Evolutionary conservation across 2,888 invertebrate genomes (phyloP), one percentile per base, ranked within the genome.

Genomic region (Lingula anatina): DNA sequence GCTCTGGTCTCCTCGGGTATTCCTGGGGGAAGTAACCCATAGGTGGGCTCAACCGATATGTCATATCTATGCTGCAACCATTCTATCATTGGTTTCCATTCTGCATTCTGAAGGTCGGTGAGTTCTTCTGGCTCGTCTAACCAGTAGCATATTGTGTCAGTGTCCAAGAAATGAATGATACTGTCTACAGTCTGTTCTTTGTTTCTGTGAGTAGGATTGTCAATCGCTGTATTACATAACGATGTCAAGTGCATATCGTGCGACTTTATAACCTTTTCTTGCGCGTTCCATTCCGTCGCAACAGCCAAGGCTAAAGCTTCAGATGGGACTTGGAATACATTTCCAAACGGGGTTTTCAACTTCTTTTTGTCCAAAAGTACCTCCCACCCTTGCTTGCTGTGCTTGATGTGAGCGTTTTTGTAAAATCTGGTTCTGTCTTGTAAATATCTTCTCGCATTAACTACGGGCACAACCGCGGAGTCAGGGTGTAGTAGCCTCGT

Each of bases 241-340:
- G 90, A 86, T 12, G 91, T 95, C 86, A 96, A 78, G 78, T 95
- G 93, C 95, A 96, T 96, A 36, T 83, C 82, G 43, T 87, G 85
- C 63, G 84, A 85, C 52, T 86, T 78, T 57, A 97, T 87, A 47
- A 80, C 79, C 25, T 88, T 85, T 55, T 84, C 84, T 75, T 97
- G 96, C 5, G 86, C 81, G 64, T 90, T 88, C 91, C 97, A 99
- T 82, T 99, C 99, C 26, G 87, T 84, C 1, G 96, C 93, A 42
- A 99, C 85, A 20, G 92, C 94, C 53, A 94, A 80, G 1, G 97
- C 97, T 45, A 99, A 79, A 0, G 89, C 85, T 78, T 96, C 92
- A 76, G 84, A 90, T 24, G 85, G 84, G 0, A 95, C 85, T 53
- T 82, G 79, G 60, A 96, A 85, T 7, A 86, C 75, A 51, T 83